A percentile compares a stretch with the other conserved stretches of the same genome.
These are phyloP conservation scores for Melangyna quadrimaculata DNA, from an alignment of 2,888 invertebrate species.

Conservation along the genomic window DNA sequence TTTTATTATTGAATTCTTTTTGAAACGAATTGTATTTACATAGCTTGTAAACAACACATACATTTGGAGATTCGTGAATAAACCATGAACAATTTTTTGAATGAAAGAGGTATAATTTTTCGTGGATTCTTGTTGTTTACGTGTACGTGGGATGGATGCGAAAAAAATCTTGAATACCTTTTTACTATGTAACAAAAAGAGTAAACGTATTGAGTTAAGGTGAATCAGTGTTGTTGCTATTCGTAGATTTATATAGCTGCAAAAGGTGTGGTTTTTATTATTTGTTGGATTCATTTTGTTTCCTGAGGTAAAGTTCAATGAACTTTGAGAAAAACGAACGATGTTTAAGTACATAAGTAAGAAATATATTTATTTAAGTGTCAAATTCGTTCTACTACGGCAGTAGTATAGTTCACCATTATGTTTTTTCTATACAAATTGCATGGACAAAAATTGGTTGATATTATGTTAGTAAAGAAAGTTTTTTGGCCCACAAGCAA, in stretches of 20 bases:
- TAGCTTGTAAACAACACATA: slow-evolving; percentile 3
- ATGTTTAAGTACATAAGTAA: too few species aligned
- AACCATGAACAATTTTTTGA: slow-evolving; percentile 41
- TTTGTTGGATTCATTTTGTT: not conserved
- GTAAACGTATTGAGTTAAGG: not conserved
- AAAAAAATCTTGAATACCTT: slow-evolving; percentile 24
- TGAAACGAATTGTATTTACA: slow-evolving; percentile 36
- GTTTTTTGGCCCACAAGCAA: too few species aligned
- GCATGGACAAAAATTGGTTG: too few species aligned
- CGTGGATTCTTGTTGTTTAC: slow-evolving; percentile 9
- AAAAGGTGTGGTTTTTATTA: slow-evolving; percentile 9
- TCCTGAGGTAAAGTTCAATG: not conserved
- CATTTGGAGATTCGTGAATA: slow-evolving; percentile 33
- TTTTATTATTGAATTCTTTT: slow-evolving; percentile 34
- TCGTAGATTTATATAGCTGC: not conserved
- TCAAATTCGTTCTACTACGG: too few species aligned
- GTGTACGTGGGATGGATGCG: slow-evolving; percentile 11
- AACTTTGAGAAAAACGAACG: not conserved
- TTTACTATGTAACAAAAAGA: not conserved
- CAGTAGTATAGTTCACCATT: too few species aligned
- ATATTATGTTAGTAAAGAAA: too few species aligned
- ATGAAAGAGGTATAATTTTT: slow-evolving; percentile 46
- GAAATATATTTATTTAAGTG: too few species aligned
- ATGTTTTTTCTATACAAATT: too few species aligned
- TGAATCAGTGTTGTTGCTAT: not conserved